Conservation (phyloP, 1,140 invertebrate genomes). For the Drosophila hydei region DNA sequence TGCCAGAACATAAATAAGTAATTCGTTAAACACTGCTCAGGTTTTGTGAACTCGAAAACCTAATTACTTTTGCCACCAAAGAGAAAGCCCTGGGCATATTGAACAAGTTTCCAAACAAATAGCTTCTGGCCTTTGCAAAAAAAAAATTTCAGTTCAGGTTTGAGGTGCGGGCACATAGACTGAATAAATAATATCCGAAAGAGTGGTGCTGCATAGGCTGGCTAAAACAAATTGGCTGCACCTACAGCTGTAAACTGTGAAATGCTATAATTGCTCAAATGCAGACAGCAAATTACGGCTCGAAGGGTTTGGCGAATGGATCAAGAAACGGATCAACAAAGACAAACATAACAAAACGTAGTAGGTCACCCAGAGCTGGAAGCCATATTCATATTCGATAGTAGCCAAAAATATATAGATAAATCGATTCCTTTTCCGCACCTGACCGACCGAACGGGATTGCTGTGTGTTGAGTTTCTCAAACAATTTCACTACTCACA, state of each 20-base stretch:
- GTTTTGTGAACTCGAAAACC: too few relatives aligned
- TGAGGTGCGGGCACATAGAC: constrained; percentile 3
- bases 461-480: too few relatives aligned
- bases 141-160: neutral
- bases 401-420: neutral
- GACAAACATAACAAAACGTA: constrained; percentile 12
- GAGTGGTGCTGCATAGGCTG: constrained; percentile 3
- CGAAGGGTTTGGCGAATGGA: constrained; percentile 22
- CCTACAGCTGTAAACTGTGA: constrained; percentile 43
- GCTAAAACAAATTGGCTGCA: constrained; percentile 43
- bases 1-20: too few relatives aligned
- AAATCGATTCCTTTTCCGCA: neutral
- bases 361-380: constrained; percentile 56
- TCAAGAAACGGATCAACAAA: constrained; percentile 26
- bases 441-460: too few relatives aligned
- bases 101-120: constrained; percentile 3
- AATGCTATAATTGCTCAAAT: constrained; percentile 45
- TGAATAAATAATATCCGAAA: constrained; percentile 8
- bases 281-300: constrained; percentile 31
- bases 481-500: too few relatives aligned
- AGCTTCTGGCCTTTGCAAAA: neutral
- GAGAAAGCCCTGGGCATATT: constrained; percentile 6
- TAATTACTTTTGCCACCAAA: neutral
- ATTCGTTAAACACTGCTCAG: too few relatives aligned
- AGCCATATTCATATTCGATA: constrained; percentile 6